Conservation (phyloP, 2,888 invertebrate species). For the Leptopilina myrica region DNA sequence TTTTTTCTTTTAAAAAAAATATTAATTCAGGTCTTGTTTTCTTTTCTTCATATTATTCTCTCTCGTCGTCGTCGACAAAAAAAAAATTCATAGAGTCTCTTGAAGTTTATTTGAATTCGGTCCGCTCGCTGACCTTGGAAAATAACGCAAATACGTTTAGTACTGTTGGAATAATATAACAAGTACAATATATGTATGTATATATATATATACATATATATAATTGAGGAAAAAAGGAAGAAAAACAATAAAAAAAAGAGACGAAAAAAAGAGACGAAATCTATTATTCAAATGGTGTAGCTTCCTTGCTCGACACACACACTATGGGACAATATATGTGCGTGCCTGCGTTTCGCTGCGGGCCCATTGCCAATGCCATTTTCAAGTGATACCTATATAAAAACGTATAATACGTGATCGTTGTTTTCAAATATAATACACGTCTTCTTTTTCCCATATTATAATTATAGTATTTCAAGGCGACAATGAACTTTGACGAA, state of each 20-base stretch:
- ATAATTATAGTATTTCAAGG: too few relatives aligned
- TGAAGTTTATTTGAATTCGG: constrained; percentile 56
- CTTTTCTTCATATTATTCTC: too few relatives aligned
- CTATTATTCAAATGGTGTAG: constrained; percentile 59
- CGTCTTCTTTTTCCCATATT: too few relatives aligned
- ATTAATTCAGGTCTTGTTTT: too few relatives aligned
- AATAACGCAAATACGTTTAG: constrained; percentile 30
- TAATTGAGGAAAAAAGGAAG: too few relatives aligned
- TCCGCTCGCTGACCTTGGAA: constrained; percentile 56
- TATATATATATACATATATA: too few relatives aligned
- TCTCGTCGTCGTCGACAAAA: too few relatives aligned
- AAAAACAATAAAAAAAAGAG: too few relatives aligned
- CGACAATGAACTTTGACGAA: too few relatives aligned
- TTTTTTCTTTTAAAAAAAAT: too few relatives aligned
- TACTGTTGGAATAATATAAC: constrained; percentile 34
- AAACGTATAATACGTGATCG: constrained; percentile 47
- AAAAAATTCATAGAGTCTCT: constrained; percentile 45
- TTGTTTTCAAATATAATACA: neutral
- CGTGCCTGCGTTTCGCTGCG: neutral
- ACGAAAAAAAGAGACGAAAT: neutral
- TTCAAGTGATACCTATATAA: constrained; percentile 43
- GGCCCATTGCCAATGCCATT: constrained; percentile 55
- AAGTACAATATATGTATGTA: neutral
- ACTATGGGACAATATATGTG: constrained; percentile 9
- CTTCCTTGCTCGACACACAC: constrained; percentile 62